Percentiles rank a stretch among this genome's conserved stretches.
Conservation (phyloP, 92 coral and sea anemone species). For the Galaxea fascicularis region DNA sequence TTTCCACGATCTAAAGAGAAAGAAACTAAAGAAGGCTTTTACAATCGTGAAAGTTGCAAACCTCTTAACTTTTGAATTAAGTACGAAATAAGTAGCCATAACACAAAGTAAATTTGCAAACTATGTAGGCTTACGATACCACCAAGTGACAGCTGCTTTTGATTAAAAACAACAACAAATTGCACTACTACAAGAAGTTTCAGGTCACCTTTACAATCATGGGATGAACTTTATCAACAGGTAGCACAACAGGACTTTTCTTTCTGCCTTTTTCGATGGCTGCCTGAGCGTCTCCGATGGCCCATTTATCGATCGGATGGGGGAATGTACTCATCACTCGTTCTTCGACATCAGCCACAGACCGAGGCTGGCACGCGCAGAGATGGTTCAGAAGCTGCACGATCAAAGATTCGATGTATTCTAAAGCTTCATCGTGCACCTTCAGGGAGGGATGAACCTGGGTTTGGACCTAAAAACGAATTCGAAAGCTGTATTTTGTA, state of each 20-base stretch:
- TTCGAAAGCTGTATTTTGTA: slow-evolving; percentile 6
- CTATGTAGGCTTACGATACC: slow-evolving; percentile 2
- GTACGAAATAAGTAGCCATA: not conserved
- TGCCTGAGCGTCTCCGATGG: slow-evolving; percentile 89
- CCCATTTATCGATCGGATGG: slow-evolving; percentile 97
- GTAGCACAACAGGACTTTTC: slow-evolving; percentile 84
- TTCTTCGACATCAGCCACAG: slow-evolving; percentile 90
- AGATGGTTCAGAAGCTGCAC: slow-evolving; percentile 86
- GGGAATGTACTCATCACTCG: slow-evolving; percentile 94
- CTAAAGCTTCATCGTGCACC: slow-evolving; percentile 93
- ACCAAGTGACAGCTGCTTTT: slow-evolving; percentile 19
- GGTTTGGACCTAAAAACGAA: slow-evolving; percentile 85
- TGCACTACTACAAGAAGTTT: not conserved
- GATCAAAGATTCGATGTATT: slow-evolving; percentile 93
- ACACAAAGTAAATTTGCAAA: slow-evolving; percentile 9
- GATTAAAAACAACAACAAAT: slow-evolving; percentile 35
- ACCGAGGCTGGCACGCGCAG: slow-evolving; percentile 90
- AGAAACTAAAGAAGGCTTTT: not conserved
- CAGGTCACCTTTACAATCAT: slow-evolving; percentile 62
- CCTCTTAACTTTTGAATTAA: not conserved
- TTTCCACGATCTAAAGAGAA: slow-evolving; percentile 20
- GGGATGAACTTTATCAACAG: slow-evolving; percentile 96
- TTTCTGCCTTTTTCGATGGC: slow-evolving; percentile 95
- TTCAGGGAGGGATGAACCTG: slow-evolving; percentile 92
- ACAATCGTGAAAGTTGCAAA: not conserved